Evolutionary conservation across 2,888 invertebrate species (phyloP).

Genomic region (Drosophila mimetica): DNA sequence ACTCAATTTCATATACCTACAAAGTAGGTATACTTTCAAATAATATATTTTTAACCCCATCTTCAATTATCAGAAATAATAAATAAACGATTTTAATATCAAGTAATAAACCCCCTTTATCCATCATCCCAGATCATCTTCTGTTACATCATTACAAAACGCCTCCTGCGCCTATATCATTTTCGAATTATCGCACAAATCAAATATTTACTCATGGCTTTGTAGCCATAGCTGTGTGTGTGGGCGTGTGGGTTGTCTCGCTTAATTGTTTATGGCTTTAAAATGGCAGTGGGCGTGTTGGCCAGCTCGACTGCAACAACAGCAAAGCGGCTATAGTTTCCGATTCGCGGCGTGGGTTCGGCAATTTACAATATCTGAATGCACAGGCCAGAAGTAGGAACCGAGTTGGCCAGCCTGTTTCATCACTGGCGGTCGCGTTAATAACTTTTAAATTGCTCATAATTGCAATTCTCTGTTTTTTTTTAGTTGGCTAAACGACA

Average conservation of each 20-base stretch:
- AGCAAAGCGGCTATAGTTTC: conserved; percentile 52
- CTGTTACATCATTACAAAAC: conserved; percentile 17
- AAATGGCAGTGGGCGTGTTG: conserved; percentile 49
- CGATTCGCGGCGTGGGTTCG: conserved; percentile 52
- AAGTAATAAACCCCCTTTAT: too few species aligned
- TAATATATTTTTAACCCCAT: too few species aligned
- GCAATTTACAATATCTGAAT: conserved; percentile 38
- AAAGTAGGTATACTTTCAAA: too few species aligned
- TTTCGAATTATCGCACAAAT: conserved; percentile 59
- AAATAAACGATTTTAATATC: neutral
- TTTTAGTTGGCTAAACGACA: conserved; percentile 25
- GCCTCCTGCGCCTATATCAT: conserved; percentile 53
- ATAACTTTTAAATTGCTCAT: conserved; percentile 73
- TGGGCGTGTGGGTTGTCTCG: conserved; percentile 52
- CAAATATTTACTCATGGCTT: conserved; percentile 41
- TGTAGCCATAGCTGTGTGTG: conserved; percentile 36
- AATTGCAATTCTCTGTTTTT: conserved; percentile 66
- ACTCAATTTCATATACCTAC: too few species aligned
- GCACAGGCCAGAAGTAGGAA: conserved; percentile 25
- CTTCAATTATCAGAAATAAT: neutral
- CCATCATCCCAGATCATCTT: conserved; percentile 17
- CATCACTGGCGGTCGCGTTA: conserved; percentile 57
- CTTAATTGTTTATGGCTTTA: conserved; percentile 67
- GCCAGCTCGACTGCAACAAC: conserved; percentile 24
- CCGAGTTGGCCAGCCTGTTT: conserved; percentile 16